Base-by-base conservation (phyloP, 2,888 invertebrate species). In the Drosophila demipolita region DNA sequence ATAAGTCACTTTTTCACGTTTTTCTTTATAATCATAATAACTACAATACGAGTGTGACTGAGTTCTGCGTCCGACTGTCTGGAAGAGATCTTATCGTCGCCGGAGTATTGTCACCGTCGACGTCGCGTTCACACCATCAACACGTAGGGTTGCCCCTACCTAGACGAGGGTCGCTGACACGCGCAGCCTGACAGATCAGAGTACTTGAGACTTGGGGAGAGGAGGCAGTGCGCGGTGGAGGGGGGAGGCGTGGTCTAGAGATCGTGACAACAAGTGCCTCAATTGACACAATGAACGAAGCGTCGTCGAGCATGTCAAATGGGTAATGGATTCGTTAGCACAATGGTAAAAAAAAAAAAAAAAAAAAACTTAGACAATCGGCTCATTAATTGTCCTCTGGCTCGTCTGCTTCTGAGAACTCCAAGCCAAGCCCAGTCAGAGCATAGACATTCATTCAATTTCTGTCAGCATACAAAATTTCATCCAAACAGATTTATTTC, bases 121-220 rank as follows among this genome's bases (percentile, higher is more conserved):
- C 70, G 81, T 55, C 66, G 72, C 84, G 49, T 81, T 81, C 71
- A 71, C 85, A 78, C 85, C 79, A 79, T 50, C 59, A 40, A 62
- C 78, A 72, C 69, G 78, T 80, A 82, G 50, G 49, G 40, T 32
- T 45, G 45, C 33, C 61, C 40, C 49, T 63, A 32, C 63, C 65
- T 78, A 82, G 82, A 64, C 61, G 66, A 80, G 73, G 85, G 68
- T 87, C 83, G 78, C 74, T 58, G 84, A 83, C 84, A 80, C 78
- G 77, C 66, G 84, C 85, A 70, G 54, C 42, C 66, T 26, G 66
- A 48, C 49, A 36, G 54, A 36, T 49, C 42, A 20, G 20, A 58
- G 23, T 23, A 33, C 23, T 50, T 50, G n/a, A 9, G 29, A 33
- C 12, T 20, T 20, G 29, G 4, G 20, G 20, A 3, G 20, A 45